These are phyloP conservation scores for Drosophila quadrilineata DNA, from an alignment of 1,140 invertebrate species.

Conservation along the genomic window DNA sequence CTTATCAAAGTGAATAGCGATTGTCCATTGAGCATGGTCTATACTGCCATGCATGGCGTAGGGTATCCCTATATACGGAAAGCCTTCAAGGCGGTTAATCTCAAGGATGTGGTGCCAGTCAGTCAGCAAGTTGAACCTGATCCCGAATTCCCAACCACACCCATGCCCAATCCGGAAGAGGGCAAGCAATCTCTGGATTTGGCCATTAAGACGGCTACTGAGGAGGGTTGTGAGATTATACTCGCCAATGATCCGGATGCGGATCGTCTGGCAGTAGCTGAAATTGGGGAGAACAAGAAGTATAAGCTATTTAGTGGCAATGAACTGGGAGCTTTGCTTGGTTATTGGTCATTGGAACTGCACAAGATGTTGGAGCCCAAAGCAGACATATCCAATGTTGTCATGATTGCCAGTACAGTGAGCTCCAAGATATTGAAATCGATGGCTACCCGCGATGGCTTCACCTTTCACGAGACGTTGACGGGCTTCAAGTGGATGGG, in stretches of 20 bases:
- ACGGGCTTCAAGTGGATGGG: slow-evolving; percentile 99
- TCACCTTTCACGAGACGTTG: slow-evolving; percentile 95
- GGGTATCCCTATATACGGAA: slow-evolving; percentile 90
- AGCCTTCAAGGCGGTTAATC: slow-evolving; percentile 89
- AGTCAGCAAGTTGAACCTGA: slow-evolving; percentile 93
- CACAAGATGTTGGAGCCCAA: slow-evolving; percentile 83
- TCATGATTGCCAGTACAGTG: slow-evolving; percentile 96
- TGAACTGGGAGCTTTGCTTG: slow-evolving; percentile 96
- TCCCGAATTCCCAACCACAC: slow-evolving; percentile 96
- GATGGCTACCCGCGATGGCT: slow-evolving; percentile 91
- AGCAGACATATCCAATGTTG: slow-evolving; percentile 83
- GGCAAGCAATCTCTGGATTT: slow-evolving; percentile 93
- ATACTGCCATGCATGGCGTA: slow-evolving; percentile 99
- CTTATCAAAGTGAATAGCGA: slow-evolving; percentile 22
- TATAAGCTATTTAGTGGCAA: slow-evolving; percentile 98
- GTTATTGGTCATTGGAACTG: slow-evolving; percentile 93
- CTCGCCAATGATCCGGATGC: slow-evolving; percentile 99
- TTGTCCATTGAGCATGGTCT: slow-evolving; percentile 81
- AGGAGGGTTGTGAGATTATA: slow-evolving; percentile 87
- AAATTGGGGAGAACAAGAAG: slow-evolving; percentile 85
- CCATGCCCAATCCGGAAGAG: slow-evolving; percentile 99
- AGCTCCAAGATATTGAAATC: slow-evolving; percentile 97
- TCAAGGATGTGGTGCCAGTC: slow-evolving; percentile 91
- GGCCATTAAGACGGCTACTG: slow-evolving; percentile 91
- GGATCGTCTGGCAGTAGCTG: slow-evolving; percentile 96